Conservation (phyloP, 2,113 vertebrate genomes). For the Rhagologus leucostigma region DNA sequence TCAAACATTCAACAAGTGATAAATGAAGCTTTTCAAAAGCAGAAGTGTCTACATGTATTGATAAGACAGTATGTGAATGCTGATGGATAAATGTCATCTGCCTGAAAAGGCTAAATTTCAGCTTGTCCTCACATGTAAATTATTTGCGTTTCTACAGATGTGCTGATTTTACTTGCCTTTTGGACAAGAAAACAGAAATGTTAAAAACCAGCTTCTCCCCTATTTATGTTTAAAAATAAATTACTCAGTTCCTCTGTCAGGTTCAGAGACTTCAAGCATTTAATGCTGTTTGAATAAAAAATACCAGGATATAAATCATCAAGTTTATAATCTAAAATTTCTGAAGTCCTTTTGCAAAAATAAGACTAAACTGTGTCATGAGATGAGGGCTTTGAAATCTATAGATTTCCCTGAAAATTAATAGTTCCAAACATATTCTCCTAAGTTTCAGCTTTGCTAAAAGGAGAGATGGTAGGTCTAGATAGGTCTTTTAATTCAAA, state of each 20-base stretch:
- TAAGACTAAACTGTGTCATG: not conserved
- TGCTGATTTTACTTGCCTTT: slow-evolving; percentile 8
- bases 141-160: slow-evolving; percentile 53
- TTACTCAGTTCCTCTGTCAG: not conserved
- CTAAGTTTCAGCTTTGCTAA: not conserved
- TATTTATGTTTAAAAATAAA: not conserved
- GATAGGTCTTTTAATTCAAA: not conserved
- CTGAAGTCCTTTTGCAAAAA: not conserved
- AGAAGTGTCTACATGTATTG: slow-evolving; percentile 60
- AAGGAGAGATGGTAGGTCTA: not conserved
- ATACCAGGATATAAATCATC: not conserved
- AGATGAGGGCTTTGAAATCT: not conserved
- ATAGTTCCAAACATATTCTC: not conserved
- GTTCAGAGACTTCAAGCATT: not conserved
- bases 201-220: not conserved
- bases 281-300: not conserved
- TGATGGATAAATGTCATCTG: slow-evolving; percentile 39
- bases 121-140: slow-evolving; percentile 30
- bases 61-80: slow-evolving; percentile 56
- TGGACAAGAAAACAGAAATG: not conserved
- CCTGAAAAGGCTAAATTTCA: slow-evolving; percentile 59
- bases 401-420: not conserved
- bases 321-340: not conserved
- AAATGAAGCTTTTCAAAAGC: slow-evolving; percentile 65
- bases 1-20: slow-evolving; percentile 54